These are phyloP conservation scores for Omphaloscelis lunosa DNA, from an alignment of 2,888 invertebrate species.

Conservation along the genomic window DNA sequence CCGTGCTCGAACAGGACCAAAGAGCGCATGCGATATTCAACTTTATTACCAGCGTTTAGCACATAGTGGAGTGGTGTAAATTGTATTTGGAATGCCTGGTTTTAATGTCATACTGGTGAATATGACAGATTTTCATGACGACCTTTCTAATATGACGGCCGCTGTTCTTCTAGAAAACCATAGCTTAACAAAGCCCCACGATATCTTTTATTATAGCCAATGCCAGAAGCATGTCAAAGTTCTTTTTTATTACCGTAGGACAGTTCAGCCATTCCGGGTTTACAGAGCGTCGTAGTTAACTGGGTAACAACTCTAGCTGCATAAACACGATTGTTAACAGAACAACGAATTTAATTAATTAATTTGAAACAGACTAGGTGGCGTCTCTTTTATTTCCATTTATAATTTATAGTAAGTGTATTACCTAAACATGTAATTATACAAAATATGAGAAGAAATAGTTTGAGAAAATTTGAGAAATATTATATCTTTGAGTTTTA, in stretches of 20 bases:
- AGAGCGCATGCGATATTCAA: too few relatives aligned
- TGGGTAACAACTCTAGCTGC: background rate
- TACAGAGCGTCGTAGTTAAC: slow-evolving; percentile 21
- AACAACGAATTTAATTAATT: background rate
- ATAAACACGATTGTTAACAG: slow-evolving; percentile 8
- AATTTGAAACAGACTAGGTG: background rate
- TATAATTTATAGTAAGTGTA: background rate
- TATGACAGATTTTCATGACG: background rate
- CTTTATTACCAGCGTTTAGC: too few relatives aligned
- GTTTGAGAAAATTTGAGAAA: background rate
- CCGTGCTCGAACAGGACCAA: too few relatives aligned
- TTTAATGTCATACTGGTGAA: background rate
- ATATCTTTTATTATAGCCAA: slow-evolving; percentile 8
- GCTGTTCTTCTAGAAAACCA: background rate
- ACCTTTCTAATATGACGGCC: background rate
- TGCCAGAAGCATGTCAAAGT: slow-evolving; percentile 11
- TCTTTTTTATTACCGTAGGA: slow-evolving; percentile 22
- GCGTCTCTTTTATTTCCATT: background rate
- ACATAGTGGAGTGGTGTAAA: too few relatives aligned
- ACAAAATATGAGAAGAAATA: background rate
- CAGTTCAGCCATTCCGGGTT: slow-evolving; percentile 5
- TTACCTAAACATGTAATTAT: background rate
- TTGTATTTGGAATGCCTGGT: too few relatives aligned
- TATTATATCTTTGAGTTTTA: background rate
- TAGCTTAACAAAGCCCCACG: background rate